Evolutionary conservation across 1,140 invertebrate species (phyloP).

Genomic region (Caenorhabditis tropicalis): DNA sequence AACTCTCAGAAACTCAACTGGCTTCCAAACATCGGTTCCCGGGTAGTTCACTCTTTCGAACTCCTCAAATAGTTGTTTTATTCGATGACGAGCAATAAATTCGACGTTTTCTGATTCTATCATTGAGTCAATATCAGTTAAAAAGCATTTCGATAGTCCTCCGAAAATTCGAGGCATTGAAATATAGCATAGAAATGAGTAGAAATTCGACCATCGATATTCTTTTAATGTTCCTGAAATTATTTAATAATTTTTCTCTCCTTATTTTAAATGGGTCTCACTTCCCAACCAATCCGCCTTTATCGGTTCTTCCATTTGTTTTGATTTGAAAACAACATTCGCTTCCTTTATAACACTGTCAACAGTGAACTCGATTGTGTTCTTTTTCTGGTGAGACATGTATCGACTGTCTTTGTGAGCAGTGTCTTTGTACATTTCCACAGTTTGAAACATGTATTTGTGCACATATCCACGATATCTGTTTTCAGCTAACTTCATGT

Average conservation of each 20-base stretch:
- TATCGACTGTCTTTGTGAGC: too few species aligned
- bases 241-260: too few species aligned
- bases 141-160: not conserved
- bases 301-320: too few species aligned
- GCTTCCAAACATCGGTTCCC: slow-evolving; percentile 2
- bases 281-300: not conserved
- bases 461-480: not conserved
- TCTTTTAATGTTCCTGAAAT: not conserved
- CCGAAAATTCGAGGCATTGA: not conserved
- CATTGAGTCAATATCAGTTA: not conserved
- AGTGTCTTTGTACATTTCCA: not conserved
- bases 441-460: not conserved
- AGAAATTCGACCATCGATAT: not conserved
- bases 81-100: not conserved
- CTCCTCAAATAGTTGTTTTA: not conserved
- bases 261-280: not conserved
- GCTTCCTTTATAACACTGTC: not conserved
- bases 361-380: not conserved
- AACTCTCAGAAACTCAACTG: not conserved
- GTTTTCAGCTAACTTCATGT: not conserved
- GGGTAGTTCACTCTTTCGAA: slow-evolving; percentile 26
- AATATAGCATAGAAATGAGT: not conserved
- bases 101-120: too few species aligned
- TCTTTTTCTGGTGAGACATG: too few species aligned
- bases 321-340: too few species aligned